A percentile compares a stretch with the other conserved stretches of the same genome.
Conservation (phyloP, 1,140 invertebrate genomes). For the Drosophila ficusphila region DNA sequence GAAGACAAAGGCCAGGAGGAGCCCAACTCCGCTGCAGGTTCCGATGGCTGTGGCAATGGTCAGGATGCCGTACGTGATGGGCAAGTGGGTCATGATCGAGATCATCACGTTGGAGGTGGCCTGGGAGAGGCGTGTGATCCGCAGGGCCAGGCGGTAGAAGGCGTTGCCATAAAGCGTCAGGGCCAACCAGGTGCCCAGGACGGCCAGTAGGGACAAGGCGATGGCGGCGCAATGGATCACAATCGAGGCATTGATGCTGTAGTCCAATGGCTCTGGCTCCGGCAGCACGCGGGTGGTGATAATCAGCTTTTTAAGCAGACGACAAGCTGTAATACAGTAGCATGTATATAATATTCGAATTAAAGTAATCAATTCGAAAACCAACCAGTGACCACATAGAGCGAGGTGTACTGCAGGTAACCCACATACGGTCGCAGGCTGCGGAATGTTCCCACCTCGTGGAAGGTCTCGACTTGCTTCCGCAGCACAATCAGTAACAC, state of each 20-base stretch:
- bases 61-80: slow-evolving; percentile 75
- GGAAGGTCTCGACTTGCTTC: slow-evolving; percentile 64
- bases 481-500: slow-evolving; percentile 71
- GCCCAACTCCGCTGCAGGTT: slow-evolving; percentile 84
- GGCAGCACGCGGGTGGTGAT: slow-evolving; percentile 44
- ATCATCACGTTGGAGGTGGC: slow-evolving; percentile 65
- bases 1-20: slow-evolving; percentile 85
- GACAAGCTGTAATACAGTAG: slow-evolving; percentile 45
- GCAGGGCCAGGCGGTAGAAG: slow-evolving; percentile 56
- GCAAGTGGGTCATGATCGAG: slow-evolving; percentile 80
- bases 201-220: slow-evolving; percentile 51
- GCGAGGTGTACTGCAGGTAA: slow-evolving; percentile 62
- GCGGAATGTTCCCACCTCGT: slow-evolving; percentile 53
- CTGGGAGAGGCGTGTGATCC: slow-evolving; percentile 47
- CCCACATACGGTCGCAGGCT: slow-evolving; percentile 61
- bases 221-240: slow-evolving; percentile 70
- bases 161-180: slow-evolving; percentile 60
- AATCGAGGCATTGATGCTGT: slow-evolving; percentile 67
- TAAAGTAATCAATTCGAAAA: not conserved
- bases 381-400: slow-evolving; percentile 75
- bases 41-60: slow-evolving; percentile 71
- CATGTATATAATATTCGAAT: not conserved
- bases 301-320: slow-evolving; percentile 64
- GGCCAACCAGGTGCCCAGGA: slow-evolving; percentile 53
- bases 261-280: slow-evolving; percentile 48